These are phyloP conservation scores for Eurystomus glaucurus DNA, from an alignment of 2,797 vertebrate genomes.

Conservation along the genomic window DNA sequence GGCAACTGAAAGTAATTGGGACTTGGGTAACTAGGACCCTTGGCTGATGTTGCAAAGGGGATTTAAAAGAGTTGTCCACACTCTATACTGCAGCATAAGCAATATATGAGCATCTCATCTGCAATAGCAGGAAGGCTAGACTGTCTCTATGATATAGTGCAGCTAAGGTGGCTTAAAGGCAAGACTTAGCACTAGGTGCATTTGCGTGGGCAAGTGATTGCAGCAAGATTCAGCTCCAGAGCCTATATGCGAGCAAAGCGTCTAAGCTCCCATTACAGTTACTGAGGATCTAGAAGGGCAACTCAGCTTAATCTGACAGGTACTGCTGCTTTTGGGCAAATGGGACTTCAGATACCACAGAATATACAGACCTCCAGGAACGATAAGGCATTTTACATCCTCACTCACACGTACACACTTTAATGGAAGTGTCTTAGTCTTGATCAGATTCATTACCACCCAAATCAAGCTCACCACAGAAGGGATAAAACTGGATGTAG, in stretches of 20 bases:
- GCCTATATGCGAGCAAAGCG: neutral
- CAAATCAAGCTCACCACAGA: neutral
- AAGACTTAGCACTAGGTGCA: neutral
- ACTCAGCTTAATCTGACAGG: neutral
- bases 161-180: neutral
- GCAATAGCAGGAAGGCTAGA: neutral
- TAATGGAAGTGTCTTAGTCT: neutral
- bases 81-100: neutral
- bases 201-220: neutral
- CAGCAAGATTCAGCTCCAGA: neutral
- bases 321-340: neutral
- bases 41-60: neutral
- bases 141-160: neutral
- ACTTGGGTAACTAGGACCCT: neutral
- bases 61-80: neutral
- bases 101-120: neutral
- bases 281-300: neutral
- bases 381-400: neutral
- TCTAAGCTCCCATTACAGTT: neutral
- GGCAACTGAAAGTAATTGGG: neutral
- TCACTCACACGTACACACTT: neutral
- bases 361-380: neutral
- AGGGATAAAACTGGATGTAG: neutral
- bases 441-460: fast-evolving
- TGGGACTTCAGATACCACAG: neutral